Conservation (phyloP, 1,140 invertebrate species). For the Heliconius nattereri region DNA sequence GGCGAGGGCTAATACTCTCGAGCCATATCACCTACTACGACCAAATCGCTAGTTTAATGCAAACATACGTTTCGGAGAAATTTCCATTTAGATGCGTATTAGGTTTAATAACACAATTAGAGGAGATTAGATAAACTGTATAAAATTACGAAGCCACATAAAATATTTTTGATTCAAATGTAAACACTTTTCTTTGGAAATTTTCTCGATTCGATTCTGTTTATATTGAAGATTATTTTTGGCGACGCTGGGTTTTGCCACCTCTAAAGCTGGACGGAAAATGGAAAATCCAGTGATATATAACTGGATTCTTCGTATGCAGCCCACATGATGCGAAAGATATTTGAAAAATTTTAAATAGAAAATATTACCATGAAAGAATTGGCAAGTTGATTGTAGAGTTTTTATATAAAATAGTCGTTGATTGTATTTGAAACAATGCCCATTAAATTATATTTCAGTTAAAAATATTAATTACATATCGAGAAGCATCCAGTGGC, state of each 20-base stretch:
- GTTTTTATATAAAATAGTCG: too few species aligned
- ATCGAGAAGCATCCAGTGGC: too few species aligned
- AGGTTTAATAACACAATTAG: not conserved
- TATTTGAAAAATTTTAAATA: too few species aligned
- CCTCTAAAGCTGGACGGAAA: not conserved
- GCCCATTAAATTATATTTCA: too few species aligned
- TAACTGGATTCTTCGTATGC: not conserved
- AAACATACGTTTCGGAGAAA: not conserved
- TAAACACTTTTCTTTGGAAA: not conserved
- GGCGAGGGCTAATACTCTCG: too few species aligned
- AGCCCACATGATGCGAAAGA: too few species aligned
- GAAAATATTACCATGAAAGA: too few species aligned
- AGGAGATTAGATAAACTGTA: not conserved
- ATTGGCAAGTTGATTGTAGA: too few species aligned
- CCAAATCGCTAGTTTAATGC: not conserved
- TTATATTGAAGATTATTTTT: not conserved
- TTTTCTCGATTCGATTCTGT: not conserved
- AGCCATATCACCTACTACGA: too few species aligned
- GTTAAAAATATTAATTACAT: too few species aligned
- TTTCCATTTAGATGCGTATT: not conserved
- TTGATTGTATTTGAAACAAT: too few species aligned
- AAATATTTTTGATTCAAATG: not conserved
- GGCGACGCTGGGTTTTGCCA: not conserved
- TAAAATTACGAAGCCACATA: not conserved
- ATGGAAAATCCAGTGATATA: slow-evolving; percentile 3